A percentile compares a stretch with the other conserved stretches of the same genome.
These are phyloP conservation scores for Arctocebus calabarensis DNA, from an alignment of 2,797 vertebrate genomes.

Conservation along the genomic window DNA sequence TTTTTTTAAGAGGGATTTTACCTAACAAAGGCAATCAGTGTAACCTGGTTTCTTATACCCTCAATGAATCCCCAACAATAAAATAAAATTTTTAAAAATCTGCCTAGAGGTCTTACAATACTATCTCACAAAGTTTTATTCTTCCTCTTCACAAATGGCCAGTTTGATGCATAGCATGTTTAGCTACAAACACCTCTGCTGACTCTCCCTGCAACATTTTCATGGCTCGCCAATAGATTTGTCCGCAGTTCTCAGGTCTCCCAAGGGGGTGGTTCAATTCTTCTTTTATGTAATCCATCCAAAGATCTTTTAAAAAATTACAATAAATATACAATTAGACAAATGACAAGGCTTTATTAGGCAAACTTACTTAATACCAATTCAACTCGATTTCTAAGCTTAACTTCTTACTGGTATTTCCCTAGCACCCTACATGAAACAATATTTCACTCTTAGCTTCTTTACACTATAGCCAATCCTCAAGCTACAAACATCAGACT, in stretches of 20 bases:
- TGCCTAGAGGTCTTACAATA: neutral
- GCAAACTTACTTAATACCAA: slow-evolving; percentile 40
- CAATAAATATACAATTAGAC: neutral
- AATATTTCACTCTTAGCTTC: neutral
- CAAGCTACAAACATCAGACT: no score
- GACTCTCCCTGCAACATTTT: slow-evolving; percentile 93
- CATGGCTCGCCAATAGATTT: slow-evolving; percentile 97
- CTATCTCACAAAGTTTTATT: neutral
- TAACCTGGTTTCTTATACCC: no score
- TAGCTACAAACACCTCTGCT: slow-evolving; percentile 93
- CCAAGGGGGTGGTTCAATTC: slow-evolving; percentile 92
- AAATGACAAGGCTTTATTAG: slow-evolving; percentile 33
- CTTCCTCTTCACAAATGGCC: slow-evolving; percentile 88
- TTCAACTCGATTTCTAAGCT: slow-evolving; percentile 50
- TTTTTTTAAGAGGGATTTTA: no score
- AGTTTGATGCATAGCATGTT: slow-evolving; percentile 93
- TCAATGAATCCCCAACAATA: no score
- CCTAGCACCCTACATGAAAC: neutral
- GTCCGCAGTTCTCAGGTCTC: slow-evolving; percentile 93
- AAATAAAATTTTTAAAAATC: neutral
- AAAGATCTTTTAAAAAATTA: slow-evolving; percentile 90
- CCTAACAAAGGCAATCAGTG: no score
- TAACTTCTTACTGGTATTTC: neutral
- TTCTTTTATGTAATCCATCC: slow-evolving; percentile 96
- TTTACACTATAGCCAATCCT: neutral